Conservation (phyloP, 2,113 vertebrate genomes). For the Mixornis gularis region DNA sequence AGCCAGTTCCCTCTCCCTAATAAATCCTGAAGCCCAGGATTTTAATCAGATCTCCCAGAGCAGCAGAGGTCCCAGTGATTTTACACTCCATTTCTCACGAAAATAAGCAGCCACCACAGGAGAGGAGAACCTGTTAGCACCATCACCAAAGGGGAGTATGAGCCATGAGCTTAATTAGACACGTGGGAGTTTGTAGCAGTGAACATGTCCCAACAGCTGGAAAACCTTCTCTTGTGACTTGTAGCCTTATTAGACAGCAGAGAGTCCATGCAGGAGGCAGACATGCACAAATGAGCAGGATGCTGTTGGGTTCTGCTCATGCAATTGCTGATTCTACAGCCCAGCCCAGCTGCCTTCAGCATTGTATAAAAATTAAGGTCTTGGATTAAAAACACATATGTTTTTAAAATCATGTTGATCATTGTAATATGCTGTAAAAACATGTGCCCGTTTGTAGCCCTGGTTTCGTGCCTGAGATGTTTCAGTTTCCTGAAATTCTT, state of each 20-base stretch:
- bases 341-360: neutral
- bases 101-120: neutral
- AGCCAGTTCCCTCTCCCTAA: neutral
- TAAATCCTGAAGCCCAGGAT: constrained; percentile 8
- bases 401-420: accelerated
- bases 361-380: neutral
- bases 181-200: neutral
- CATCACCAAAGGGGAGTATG: neutral
- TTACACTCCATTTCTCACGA: constrained; percentile 9
- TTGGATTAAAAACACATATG: neutral
- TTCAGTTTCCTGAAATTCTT: too few species aligned
- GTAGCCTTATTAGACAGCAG: neutral
- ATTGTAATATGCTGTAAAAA: neutral
- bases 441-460: neutral
- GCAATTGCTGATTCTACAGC: neutral
- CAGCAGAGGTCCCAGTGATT: neutral
- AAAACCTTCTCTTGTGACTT: neutral
- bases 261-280: neutral
- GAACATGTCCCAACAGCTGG: neutral
- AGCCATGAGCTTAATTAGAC: constrained; percentile 33
- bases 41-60: constrained; percentile 30
- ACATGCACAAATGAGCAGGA: neutral
- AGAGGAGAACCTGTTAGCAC: constrained; percentile 28
- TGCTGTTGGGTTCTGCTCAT: neutral
- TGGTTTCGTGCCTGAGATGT: too few species aligned